A percentile compares a stretch with the other conserved stretches of the same genome.
Conservation (phyloP, 2,888 invertebrate genomes). For the Brachyptera risi region DNA sequence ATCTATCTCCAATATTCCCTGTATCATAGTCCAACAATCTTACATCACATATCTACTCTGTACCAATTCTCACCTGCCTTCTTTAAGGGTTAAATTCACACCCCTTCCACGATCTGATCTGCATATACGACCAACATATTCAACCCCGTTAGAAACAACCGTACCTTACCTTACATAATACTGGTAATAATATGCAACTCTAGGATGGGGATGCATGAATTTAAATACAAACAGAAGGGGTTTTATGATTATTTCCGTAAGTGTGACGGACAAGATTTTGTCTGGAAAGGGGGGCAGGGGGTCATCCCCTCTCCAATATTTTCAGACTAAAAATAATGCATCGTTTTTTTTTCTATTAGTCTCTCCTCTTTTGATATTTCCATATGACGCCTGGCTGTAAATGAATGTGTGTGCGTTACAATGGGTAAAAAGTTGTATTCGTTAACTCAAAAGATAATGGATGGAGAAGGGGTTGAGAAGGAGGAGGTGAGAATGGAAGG, state of each 20-base stretch:
- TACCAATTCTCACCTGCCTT: no score
- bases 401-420: not conserved
- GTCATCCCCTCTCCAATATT: not conserved
- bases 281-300: constrained; percentile 13
- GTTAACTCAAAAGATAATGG: constrained; percentile 10
- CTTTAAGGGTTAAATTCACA: no score
- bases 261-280: constrained; percentile 32
- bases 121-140: no score
- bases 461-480: not conserved
- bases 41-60: no score
- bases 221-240: constrained; percentile 1
- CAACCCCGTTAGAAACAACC: no score
- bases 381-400: not conserved
- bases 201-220: constrained; percentile 1
- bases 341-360: not conserved
- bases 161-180: not conserved
- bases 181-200: constrained; percentile 3
- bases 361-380: not conserved
- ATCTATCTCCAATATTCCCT: no score
- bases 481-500: constrained; percentile 4
- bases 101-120: not conserved
- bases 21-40: no score
- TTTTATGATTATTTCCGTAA: constrained; percentile 18
- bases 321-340: constrained; percentile 4
- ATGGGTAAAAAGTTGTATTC: not conserved